These are phyloP conservation scores for Epizoanthus rinbou DNA, from an alignment of 92 coral and sea anemone species.

Conservation along the genomic window DNA sequence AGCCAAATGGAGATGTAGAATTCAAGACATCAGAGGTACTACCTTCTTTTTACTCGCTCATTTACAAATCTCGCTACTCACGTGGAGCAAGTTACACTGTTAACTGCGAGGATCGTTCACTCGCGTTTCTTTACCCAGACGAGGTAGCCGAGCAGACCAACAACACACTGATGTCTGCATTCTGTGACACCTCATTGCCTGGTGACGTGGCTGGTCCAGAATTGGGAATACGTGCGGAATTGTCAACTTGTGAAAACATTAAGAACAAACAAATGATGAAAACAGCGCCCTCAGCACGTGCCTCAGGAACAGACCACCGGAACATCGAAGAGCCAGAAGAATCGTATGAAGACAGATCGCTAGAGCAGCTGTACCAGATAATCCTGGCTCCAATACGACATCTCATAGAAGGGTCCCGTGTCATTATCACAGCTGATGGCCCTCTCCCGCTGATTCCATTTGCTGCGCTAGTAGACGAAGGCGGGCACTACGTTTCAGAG, in stretches of 20 bases:
- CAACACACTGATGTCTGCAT: neutral
- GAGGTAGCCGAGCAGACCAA: neutral
- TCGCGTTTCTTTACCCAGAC: neutral
- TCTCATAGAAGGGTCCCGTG: neutral
- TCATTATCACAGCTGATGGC: slow-evolving; percentile 11
- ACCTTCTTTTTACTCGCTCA: neutral
- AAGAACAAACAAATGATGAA: too few species aligned
- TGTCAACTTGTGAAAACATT: too few species aligned
- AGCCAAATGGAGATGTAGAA: slow-evolving; percentile 1
- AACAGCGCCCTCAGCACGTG: neutral
- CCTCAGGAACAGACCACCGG: neutral
- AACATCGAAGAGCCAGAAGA: too few species aligned
- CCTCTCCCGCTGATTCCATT: neutral
- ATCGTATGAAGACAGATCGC: neutral
- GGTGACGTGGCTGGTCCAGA: too few species aligned
- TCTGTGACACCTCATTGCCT: neutral
- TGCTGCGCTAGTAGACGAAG: slow-evolving; percentile 16
- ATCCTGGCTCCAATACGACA: slow-evolving; percentile 13
- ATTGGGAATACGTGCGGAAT: too few species aligned
- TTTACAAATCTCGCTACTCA: neutral
- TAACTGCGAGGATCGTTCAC: slow-evolving; percentile 5
- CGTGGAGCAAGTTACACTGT: neutral
- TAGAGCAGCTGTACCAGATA: neutral
- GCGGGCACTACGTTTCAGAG: slow-evolving; percentile 6
- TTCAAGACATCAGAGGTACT: neutral